Evolutionary conservation across 2,888 invertebrate genomes (phyloP), one percentile per base, ranked within the genome.

Genomic region (Hypena proboscidalis): DNA sequence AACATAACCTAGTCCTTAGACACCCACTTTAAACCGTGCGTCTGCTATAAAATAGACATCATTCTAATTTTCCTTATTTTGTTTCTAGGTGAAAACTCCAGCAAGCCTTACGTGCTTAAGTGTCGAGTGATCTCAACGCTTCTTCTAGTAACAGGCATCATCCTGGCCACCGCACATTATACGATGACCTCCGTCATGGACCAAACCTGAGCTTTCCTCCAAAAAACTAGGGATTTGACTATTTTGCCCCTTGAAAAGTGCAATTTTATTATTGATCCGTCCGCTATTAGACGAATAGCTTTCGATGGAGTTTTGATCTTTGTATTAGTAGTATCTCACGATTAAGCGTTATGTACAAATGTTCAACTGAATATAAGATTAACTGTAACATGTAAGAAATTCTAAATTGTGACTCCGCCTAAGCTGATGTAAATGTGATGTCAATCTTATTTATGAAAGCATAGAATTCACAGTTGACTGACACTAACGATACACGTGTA

Each of bases 81-180:
- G 37, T 22, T 74, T 74, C 0, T 68, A 88, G 89, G 89, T 50
- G 89, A 89, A 56, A 83, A 87, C 60, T 65, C 67, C 5, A 67
- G 61, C 2, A 77, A 74, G 29, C 53, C 46, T 0, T 52, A 60
- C 39, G 67, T 86, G 8, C 39, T 72, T 40, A 56, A 61, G 35
- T 61, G 66, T 26, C 80, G 85, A 14, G 47, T 76, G 40, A 32
- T 71, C 7, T 88, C 90, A 0, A 71, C 44, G 2, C 38, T 74
- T 1, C 15, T 74, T 1, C 61, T 90, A 22, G 22, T 58, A 10
- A 52, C 49, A 0, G 84, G 77, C 4, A 46, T 60, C 6, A 39
- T 65, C 14, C 47, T 67, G 0, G 75, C 80, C 1, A 40, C 43
- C 2, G 15, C 59, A 1, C 58, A 80, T 60, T 83, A 75, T 58